Evolutionary conservation across 2,888 invertebrate species (phyloP).

Genomic region (Mesochorus sp.): DNA sequence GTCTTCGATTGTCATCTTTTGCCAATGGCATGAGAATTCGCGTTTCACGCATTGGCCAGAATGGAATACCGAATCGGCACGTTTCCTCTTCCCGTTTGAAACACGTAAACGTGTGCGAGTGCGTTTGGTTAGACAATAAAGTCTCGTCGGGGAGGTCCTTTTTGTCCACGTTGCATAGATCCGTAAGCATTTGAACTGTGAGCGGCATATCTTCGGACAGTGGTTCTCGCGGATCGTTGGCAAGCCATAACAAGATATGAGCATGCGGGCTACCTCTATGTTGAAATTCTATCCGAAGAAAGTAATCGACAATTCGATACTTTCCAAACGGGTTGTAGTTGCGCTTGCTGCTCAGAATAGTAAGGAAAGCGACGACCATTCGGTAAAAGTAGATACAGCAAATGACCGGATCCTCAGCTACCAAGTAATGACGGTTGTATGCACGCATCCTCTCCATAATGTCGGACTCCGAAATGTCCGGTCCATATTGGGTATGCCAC

Average conservation of each 20-base stretch:
- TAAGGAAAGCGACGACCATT: conserved; percentile 72
- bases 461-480: conserved; percentile 29
- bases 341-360: conserved; percentile 70
- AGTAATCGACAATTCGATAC: conserved; percentile 71
- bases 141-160: conserved; percentile 62
- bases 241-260: conserved; percentile 79
- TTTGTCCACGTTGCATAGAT: neutral
- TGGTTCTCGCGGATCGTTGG: conserved; percentile 71
- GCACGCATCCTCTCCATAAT: conserved; percentile 48
- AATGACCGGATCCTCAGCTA: conserved; percentile 69
- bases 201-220: conserved; percentile 14
- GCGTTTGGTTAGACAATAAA: conserved; percentile 65
- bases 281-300: conserved; percentile 78
- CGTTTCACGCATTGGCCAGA: conserved; percentile 69
- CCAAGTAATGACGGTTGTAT: conserved; percentile 21
- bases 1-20: conserved; percentile 48
- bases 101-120: conserved; percentile 73
- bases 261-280: conserved; percentile 79
- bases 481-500: too few relatives aligned
- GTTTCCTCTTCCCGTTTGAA: conserved; percentile 65
- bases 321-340: conserved; percentile 71
- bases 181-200: neutral
- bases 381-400: conserved; percentile 77
- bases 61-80: conserved; percentile 74
- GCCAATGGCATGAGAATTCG: conserved; percentile 66